Base-by-base conservation (phyloP, 2,888 invertebrate species). In the Cistogaster globosa region DNA sequence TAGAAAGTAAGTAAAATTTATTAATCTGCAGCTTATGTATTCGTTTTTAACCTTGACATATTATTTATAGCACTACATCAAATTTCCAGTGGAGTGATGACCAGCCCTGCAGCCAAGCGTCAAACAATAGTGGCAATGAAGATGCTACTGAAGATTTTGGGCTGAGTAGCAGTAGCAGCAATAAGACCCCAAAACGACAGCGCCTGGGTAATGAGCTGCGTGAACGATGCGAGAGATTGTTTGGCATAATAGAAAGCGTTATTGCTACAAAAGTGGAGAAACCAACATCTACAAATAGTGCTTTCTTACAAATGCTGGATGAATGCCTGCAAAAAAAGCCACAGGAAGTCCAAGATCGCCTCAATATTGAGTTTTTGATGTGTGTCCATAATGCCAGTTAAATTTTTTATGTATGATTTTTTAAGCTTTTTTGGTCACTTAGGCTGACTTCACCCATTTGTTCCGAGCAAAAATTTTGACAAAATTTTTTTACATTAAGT, bases 321-420 rank as follows among this genome's bases (percentile, higher is more conserved):
- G 45, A 63, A 45, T 63, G 63, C 9, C 63, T 63, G 14, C 42
- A 63, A 45, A 63, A 63, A 63, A 63, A 38, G 22, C 22, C 63
- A 8, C 5, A 63, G 26, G 26, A 26, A 26, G 26, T 26, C 26
- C 26, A 26, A 26, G 26, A 26, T 1, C 26, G 26, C 2, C 26
- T 26, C 4, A 26, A 26, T 1, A 26, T 26, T 26, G 26, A 26
- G 26, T 4, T 26, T 26, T 26, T 20, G 26, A 63, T 42, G 12
- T 62, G 42, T 62, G 62, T 42, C 18, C 62, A 20, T 60, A 60
- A 60, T 18, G 38, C 60, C 4, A 42, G 12, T 16, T 48, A 48
- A 48, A 14, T 48, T 48, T 48, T n/a, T 48, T 42, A 42, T 32
- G 26, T 26, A 26, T 26, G 1, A n/a, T 26, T 26, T 2, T 26